Percentiles rank a stretch among this genome's conserved stretches.
Conservation (phyloP, 2,888 invertebrate species). For the Strigamia crassipes region DNA sequence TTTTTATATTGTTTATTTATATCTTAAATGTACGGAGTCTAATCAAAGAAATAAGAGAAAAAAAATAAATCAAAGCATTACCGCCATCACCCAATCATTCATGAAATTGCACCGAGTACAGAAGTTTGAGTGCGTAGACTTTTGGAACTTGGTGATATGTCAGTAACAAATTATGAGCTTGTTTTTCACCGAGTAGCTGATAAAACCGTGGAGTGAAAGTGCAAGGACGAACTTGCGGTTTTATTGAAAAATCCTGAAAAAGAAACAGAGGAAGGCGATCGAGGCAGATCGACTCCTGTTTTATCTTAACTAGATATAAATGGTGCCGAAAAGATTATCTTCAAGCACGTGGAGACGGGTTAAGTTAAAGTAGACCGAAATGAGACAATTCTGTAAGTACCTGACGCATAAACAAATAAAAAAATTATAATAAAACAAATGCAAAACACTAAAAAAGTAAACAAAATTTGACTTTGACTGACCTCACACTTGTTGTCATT, state of each 20-base stretch:
- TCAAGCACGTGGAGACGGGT: conserved; percentile 8
- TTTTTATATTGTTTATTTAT: not conserved
- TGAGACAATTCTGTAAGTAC: not conserved
- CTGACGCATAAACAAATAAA: too few relatives aligned
- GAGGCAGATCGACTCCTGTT: not conserved
- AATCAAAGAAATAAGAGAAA: not conserved
- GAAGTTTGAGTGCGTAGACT: not conserved
- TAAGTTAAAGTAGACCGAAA: not conserved
- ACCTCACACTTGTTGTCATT: not conserved
- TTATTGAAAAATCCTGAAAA: conserved; percentile 5
- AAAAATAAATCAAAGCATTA: not conserved
- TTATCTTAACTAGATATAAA: not conserved
- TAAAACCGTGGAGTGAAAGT: conserved; percentile 27
- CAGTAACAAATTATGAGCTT: conserved; percentile 37
- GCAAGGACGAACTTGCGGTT: conserved; percentile 13
- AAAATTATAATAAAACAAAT: too few relatives aligned
- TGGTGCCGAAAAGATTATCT: conserved; percentile 33
- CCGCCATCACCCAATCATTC: conserved; percentile 15
- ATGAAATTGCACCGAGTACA: not conserved
- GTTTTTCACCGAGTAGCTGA: conserved; percentile 36
- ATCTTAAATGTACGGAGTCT: not conserved
- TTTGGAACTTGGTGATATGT: conserved; percentile 33
- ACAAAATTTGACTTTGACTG: not conserved
- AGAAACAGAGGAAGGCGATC: not conserved
- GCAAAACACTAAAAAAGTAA: not conserved